Evolutionary conservation across 2,888 invertebrate genomes (phyloP), one percentile per base, ranked within the genome.

Genomic region (Seira musarum): DNA sequence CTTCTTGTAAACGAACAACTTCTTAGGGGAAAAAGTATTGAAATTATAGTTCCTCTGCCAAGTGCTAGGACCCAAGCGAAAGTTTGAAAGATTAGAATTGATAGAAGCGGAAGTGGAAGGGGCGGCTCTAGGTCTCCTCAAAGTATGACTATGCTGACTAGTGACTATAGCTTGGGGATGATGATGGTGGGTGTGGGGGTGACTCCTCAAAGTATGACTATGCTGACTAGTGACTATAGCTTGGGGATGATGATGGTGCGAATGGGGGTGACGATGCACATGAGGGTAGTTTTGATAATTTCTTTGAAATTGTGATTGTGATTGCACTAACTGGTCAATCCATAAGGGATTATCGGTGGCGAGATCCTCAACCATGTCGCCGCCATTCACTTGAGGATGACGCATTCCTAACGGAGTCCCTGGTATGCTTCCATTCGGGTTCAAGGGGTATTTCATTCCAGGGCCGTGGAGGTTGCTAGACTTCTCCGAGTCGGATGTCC

Each of bases 341-440:
- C 96, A 96, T 15, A 96, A 90, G 0, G 96, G 96, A 91, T 96
- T 96, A 89, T 96, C 96, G 0, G 96, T 96, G 0, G 95, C 86
- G 72, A 85, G 70, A 46, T 86, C 86, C 71, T 86, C 86, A 60
- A 86, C 81, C 84, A 85, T 85, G 69, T 86, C 86, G 2, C 84
- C 81, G n/a, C n/a, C n/a, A n/a, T n/a, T n/a, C n/a, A n/a, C n/a
- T 65, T 80, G 81, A 24, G 82, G 78, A 22, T 83, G 84, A 21
- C 85, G 63, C 3, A 77, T 63, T 13, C 84, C 70, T 6, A 80
- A 64, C 8, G 86, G 86, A 0, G 85, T 86, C 10, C 84, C 83
- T 22, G 85, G 83, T 2, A 85, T 77, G 53, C 84, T 84, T 19
- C 81, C 83, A 17, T 71, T 76, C 0, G 77, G 80, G 71, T 85